Base-by-base conservation (phyloP, 2,888 invertebrate species). In the Harmothoe impar region DNA sequence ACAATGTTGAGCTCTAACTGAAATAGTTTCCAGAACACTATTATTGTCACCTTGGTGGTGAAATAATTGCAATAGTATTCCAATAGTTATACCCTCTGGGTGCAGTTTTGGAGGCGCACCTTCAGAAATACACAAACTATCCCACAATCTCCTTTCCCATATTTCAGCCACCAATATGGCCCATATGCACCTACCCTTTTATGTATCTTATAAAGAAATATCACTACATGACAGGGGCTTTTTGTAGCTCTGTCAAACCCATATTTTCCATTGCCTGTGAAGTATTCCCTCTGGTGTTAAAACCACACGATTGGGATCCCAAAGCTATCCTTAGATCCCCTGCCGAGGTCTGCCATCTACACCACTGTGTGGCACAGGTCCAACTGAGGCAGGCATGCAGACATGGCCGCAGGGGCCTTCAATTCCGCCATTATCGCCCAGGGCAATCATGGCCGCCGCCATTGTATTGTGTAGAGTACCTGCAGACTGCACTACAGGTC, bases 311-410 rank as follows among this genome's bases (percentile, higher is more conserved):
- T 62, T 62, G 62, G 20, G 62, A 62, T n/a, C 20, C 23, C 20
- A 62, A n/a, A 62, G 23, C 62, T 5, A 33, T 25, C 84, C 84
- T 84, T n/a, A 51, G 84, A 84, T 84, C 84, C 84, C 1, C 43
- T 25, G 17, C 17, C 84, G 23, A 3, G 20, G 43, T 7, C 23
- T 17, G 0, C 20, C 35, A 33, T 23, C 43, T 20, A 84, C 84
- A 84, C 84, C 20, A 20, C n/a, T 15, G 33, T 35, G 84, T 84
- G 84, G 84, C 84, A 84, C 43, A 7, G 29, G 15, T 84, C 84
- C 84, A 84, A 84, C 33, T 20, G 20, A 72, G 78, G 5, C 43
- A 84, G 84, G 84, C 43, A 84, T 84, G 84, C 84, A 84, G 84
- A 84, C 84, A 84, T 33, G 35, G 43, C 84, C 84, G 1, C 84